Conservation (phyloP, 2,888 invertebrate genomes). For the Zeuzera pyrina region DNA sequence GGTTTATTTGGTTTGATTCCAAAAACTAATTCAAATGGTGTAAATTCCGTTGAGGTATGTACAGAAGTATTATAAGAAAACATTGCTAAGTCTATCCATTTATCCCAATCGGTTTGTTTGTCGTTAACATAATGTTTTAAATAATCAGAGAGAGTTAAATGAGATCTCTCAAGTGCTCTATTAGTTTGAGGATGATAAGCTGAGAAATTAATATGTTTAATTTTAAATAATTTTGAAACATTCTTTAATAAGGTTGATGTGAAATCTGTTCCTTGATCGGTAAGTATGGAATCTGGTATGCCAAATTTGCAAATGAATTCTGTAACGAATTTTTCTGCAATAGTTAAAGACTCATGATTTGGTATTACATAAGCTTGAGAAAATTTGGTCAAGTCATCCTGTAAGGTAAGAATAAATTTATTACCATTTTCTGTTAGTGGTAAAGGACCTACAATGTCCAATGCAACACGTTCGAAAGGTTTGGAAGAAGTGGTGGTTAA, state of each 20-base stretch:
- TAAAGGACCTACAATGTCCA: slow-evolving; percentile 24
- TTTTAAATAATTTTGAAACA: no score
- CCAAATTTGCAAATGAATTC: slow-evolving; percentile 26
- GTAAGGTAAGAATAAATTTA: slow-evolving; percentile 5
- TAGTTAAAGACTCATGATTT: slow-evolving; percentile 22
- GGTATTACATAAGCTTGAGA: slow-evolving; percentile 15
- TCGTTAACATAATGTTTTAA: no score
- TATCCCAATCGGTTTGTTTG: no score
- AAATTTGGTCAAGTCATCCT: slow-evolving; percentile 19
- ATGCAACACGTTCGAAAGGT: slow-evolving; percentile 20
- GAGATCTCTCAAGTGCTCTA: no score
- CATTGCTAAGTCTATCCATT: no score
- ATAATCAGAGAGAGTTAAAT: no score
- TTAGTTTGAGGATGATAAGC: no score
- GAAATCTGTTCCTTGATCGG: slow-evolving; percentile 18
- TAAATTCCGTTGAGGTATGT: no score
- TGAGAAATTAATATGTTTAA: no score
- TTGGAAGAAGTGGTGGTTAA: slow-evolving; percentile 19
- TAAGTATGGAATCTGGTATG: slow-evolving; percentile 27
- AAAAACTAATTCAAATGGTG: no score
- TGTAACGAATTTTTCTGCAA: slow-evolving; percentile 19
- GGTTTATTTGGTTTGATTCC: no score
- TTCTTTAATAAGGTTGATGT: background rate
- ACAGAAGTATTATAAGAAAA: no score
- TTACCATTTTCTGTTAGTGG: slow-evolving; percentile 18